Conservation (phyloP, 2,113 vertebrate genomes). For the Sceloporus undulatus region DNA sequence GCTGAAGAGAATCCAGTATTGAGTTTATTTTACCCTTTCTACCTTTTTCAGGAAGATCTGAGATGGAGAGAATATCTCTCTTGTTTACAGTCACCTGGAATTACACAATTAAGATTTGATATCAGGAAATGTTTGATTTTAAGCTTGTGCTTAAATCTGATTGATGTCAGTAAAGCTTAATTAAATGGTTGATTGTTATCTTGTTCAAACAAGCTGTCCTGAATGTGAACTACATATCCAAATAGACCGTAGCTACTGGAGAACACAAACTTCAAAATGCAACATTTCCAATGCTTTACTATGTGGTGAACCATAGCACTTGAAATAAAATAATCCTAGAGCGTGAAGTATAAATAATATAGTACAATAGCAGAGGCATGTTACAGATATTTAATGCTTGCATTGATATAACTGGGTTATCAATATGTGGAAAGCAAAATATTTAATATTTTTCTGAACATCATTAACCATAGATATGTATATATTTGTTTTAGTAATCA, state of each 20-base stretch:
- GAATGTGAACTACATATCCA: neutral
- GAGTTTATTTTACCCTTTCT: neutral
- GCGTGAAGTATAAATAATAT: neutral
- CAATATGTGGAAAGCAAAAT: neutral
- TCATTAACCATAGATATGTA: neutral
- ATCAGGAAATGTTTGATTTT: constrained; percentile 24
- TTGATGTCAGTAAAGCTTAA: constrained; percentile 4
- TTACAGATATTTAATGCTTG: neutral
- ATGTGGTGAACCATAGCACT: neutral
- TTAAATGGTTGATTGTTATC: constrained; percentile 3
- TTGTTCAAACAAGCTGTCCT: neutral
- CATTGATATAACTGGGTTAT: no score
- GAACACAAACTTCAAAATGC: neutral
- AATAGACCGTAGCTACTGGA: neutral
- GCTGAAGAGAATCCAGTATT: neutral
- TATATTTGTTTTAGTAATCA: neutral
- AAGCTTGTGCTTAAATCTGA: constrained; percentile 3
- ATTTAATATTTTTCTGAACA: neutral
- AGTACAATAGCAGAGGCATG: neutral
- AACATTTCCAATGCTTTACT: neutral
- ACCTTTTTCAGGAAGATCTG: neutral
- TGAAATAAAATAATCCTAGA: neutral
- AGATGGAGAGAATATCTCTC: neutral
- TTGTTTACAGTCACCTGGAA: neutral
- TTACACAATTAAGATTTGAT: constrained; percentile 19